These are phyloP conservation scores for Holocentrus rufus DNA, from an alignment of 2,797 vertebrate species.

Conservation along the genomic window DNA sequence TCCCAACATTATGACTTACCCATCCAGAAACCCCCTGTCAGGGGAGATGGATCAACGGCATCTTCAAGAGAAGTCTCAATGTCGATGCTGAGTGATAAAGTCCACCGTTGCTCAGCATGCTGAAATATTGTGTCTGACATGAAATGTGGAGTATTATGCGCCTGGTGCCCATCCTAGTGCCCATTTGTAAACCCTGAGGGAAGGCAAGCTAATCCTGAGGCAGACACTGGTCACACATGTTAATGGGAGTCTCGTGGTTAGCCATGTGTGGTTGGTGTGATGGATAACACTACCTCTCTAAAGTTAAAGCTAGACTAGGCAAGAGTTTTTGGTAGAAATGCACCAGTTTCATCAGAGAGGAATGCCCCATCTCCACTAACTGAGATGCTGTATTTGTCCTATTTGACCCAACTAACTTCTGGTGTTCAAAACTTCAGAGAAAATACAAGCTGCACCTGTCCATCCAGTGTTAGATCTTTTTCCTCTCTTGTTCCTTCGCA, in stretches of 20 bases:
- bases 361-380: too few relatives aligned
- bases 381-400: too few relatives aligned
- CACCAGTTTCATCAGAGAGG: too few relatives aligned
- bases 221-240: conserved; percentile 34
- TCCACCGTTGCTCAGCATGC: conserved; percentile 9
- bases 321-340: not conserved
- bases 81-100: conserved; percentile 53
- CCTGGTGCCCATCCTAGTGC: conserved; percentile 28
- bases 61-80: conserved; percentile 43
- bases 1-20: conserved; percentile 59
- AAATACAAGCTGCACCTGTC: too few relatives aligned
- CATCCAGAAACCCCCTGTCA: conserved; percentile 67
- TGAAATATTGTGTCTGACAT: conserved; percentile 51
- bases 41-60: conserved; percentile 64
- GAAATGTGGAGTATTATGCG: conserved; percentile 38
- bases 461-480: too few relatives aligned
- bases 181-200: conserved; percentile 40
- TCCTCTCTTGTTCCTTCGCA: too few relatives aligned
- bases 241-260: conserved; percentile 49
- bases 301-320: not conserved
- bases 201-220: conserved; percentile 36
- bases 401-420: too few relatives aligned
- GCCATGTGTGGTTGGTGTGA: not conserved
- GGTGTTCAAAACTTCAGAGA: too few relatives aligned
- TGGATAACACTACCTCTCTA: conserved; percentile 25